Conservation (phyloP, 2,888 invertebrate genomes). For the Troglohyphantes excavatus region DNA sequence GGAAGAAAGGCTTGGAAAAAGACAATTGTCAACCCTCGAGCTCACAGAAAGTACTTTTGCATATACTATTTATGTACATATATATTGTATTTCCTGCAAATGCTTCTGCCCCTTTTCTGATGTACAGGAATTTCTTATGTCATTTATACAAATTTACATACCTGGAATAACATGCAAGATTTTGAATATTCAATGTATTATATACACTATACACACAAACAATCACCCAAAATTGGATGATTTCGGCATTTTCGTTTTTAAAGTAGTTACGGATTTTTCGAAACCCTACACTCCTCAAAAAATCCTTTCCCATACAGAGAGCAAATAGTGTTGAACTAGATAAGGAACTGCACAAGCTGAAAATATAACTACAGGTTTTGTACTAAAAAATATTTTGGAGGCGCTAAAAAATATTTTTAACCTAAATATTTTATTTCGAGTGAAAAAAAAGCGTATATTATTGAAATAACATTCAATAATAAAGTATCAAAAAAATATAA, state of each 20-base stretch:
- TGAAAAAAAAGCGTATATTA: no score
- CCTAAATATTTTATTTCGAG: no score
- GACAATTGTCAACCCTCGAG: neutral
- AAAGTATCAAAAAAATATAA: no score
- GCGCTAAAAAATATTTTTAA: no score
- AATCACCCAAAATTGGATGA: conserved; percentile 45
- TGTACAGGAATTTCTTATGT: no score
- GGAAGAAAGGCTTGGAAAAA: conserved; percentile 39
- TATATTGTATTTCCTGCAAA: neutral
- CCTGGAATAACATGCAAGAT: conserved; percentile 19
- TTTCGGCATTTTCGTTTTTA: conserved; percentile 54
- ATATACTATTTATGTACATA: neutral
- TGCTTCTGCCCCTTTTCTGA: neutral
- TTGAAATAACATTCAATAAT: no score
- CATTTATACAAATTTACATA: conserved; percentile 37
- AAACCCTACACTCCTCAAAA: neutral
- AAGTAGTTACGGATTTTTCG: neutral
- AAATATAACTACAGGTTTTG: no score
- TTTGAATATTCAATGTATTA: conserved; percentile 37
- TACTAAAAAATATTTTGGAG: no score
- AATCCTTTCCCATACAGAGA: neutral
- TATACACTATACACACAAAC: conserved; percentile 54
- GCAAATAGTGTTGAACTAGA: neutral
- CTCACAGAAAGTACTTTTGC: neutral
- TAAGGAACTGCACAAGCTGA: neutral